A percentile compares a stretch with the other conserved stretches of the same genome.
Conservation (phyloP, 2,797 vertebrate genomes). For the Halcyon badia region DNA sequence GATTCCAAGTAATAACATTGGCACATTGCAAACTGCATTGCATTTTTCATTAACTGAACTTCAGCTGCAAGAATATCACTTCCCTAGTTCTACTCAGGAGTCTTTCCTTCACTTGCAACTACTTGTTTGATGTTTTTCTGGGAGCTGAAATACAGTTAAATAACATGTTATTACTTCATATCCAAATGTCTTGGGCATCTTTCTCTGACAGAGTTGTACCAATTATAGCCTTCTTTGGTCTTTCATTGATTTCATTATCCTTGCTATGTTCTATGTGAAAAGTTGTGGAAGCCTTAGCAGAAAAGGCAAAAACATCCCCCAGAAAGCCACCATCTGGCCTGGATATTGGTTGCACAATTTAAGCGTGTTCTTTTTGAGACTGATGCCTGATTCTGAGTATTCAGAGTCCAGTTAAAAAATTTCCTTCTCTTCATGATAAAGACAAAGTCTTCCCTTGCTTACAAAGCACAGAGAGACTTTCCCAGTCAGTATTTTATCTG, state of each 20-base stretch:
- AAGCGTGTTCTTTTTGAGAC: background rate
- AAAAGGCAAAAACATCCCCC: background rate
- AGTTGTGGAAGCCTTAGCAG: background rate
- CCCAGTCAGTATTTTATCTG: background rate
- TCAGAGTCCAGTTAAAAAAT: background rate
- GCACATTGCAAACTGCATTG: background rate
- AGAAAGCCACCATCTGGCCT: background rate
- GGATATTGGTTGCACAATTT: rapidly evolving
- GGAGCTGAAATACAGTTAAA: background rate
- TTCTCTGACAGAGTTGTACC: background rate
- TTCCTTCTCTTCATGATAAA: background rate
- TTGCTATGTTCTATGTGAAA: background rate
- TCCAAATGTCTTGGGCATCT: background rate
- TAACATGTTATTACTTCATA: background rate
- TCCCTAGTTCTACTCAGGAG: background rate
- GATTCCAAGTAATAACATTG: background rate
- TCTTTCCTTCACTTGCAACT: background rate
- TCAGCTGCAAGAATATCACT: background rate
- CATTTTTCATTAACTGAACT: background rate
- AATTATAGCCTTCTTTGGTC: background rate
- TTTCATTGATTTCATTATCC: background rate
- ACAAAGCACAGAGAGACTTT: background rate
- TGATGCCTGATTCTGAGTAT: background rate
- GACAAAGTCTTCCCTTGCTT: background rate
- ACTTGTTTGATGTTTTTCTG: background rate